A percentile compares a stretch with the other conserved stretches of the same genome.
Conservation (phyloP, 2,797 vertebrate species). For the Pantherophis alleghaniensis region DNA sequence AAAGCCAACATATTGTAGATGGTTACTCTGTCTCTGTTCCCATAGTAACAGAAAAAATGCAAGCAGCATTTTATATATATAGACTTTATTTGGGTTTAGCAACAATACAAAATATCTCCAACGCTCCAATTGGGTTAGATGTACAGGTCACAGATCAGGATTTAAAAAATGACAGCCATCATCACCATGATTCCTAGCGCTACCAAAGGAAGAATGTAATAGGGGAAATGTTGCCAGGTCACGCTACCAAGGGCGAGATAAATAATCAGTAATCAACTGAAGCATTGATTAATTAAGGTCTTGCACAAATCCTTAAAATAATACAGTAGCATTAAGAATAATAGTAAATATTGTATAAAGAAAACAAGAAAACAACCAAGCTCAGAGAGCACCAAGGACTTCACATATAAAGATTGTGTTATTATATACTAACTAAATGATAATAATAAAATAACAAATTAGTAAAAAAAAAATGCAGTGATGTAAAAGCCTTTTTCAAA, state of each 20-base stretch:
- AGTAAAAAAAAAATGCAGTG: background rate
- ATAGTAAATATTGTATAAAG: background rate
- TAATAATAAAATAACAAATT: background rate
- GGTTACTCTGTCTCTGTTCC: background rate
- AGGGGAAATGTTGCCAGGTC: background rate
- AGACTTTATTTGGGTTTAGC: background rate
- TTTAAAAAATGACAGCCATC: background rate
- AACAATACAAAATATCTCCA: background rate
- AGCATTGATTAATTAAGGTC: background rate
- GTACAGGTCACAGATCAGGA: background rate
- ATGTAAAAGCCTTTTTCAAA: background rate
- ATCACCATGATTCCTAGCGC: background rate
- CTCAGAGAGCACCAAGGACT: background rate
- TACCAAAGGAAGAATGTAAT: background rate
- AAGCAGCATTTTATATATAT: background rate
- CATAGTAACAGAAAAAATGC: background rate
- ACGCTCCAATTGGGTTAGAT: background rate
- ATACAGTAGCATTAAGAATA: background rate
- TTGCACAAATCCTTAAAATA: background rate
- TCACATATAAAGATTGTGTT: background rate
- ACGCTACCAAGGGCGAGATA: background rate
- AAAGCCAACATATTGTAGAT: background rate
- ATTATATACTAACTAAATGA: background rate
- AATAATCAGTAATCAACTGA: background rate
- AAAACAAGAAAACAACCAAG: background rate